Base-by-base conservation (phyloP, 1,140 invertebrate genomes). In the Colletes gigas region DNA sequence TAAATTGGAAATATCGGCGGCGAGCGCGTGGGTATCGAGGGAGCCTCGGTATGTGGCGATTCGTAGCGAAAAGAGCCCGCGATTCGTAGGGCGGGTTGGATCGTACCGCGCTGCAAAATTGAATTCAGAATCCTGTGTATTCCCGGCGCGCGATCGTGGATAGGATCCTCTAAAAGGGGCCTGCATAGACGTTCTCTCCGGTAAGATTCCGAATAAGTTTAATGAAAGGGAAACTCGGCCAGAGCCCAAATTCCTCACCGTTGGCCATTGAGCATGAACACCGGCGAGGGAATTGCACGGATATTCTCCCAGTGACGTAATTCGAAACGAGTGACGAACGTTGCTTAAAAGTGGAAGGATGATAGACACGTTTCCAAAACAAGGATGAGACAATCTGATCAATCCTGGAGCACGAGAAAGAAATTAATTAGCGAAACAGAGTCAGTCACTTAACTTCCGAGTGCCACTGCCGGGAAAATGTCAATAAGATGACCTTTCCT, bases 161-260 rank as follows among this genome's bases (percentile, higher is more conserved):
- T n/a, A 21, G 30, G 15, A 19, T 76, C 74, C 74, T 47, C 17
- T 39, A 4, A 15, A 65, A 74, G 4, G 44, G 12, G 17, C 59
- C 10, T 7, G 12, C 44, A 65, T 50, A 63, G 10, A n/a, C n/a
- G 19, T 14, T 47, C 7, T 4, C 5, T 41, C 9, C 9, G 4
- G 65, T 15, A 44, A 76, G 65, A 50, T 77, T 69, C 41, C 21
- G 12, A 77, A 69, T 59, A 69, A 69, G 66, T 77, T 77, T 77
- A 77, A 77, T 60, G 74, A 77, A 77, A 77, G 19, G 54, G 54
- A 77, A 77, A 59, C 9, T 19, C 65, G 19, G 6, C 0, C 9
- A 12, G 17, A 44, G 8, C 19, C 50, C 63, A 77, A 69, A 77
- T 77, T 59, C 30, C 50, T 4, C 4, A 5, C 50, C 10, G 9